Evolutionary conservation across 2,113 vertebrate species (phyloP), one percentile per base, ranked within the genome.

Genomic region (Chascanopsetta lugubris): DNA sequence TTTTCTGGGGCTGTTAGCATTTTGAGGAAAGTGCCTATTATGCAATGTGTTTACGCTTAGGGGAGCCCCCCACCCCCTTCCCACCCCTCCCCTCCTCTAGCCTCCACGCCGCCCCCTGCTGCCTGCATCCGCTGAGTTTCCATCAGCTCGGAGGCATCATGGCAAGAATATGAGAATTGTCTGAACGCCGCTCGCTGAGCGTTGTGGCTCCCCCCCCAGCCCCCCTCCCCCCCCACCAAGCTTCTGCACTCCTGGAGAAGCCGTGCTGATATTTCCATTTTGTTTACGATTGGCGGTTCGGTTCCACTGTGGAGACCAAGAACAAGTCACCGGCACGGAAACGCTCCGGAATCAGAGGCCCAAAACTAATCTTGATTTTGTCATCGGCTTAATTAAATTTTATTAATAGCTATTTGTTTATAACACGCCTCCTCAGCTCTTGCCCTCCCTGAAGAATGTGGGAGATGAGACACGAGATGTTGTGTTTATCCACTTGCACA

Each of bases 1-100:
- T 91, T 88, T 90, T 88, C 80, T 59, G 82, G 72, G 85, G 90
- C 81, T 86, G 81, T 88, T 90, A 89, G 84, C 87, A 88, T 90
- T 90, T 86, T 64, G 69, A 83, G 84, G 82, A 81, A 85, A 88
- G 79, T 81, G 63, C 80, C 73, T 80, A 80, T 89, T 89, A 85
- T 84, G 85, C 85, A 85, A 82, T 54, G 70, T 89, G 86, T 85
- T 86, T 79, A 81, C 36, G 83, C 88, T 88, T 61, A 67, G 48
- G 68, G 86, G 84, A 59, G 71, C 65, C n/a, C n/a, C n/a, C n/a
- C n/a, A n/a, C n/a, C n/a, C n/a, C n/a, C n/a, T n/a, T n/a, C n/a
- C n/a, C n/a, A n/a, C n/a, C n/a, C n/a, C n/a, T n/a, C n/a, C n/a
- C n/a, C n/a, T n/a, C n/a, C n/a, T n/a, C n/a, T n/a, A n/a, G n/a